Evolutionary conservation across 2,888 invertebrate genomes (phyloP).

Genomic region (Muschampia plurimacula): DNA sequence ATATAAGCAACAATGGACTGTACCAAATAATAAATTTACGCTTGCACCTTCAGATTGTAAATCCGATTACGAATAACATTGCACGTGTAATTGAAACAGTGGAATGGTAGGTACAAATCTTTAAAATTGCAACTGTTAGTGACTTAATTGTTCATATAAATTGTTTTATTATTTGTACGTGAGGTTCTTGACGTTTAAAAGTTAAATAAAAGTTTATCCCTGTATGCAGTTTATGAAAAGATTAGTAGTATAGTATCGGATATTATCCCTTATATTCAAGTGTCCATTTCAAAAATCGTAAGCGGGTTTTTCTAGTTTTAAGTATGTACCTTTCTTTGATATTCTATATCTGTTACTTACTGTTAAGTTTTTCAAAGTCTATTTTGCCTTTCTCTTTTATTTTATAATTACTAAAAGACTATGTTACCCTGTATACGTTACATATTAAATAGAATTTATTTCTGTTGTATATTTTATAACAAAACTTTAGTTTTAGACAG

Average conservation of each 20-base stretch:
- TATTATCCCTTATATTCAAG: slow-evolving; percentile 28
- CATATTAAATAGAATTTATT: slow-evolving; percentile 22
- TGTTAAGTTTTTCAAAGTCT: slow-evolving; percentile 47
- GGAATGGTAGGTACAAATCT: slow-evolving; percentile 46
- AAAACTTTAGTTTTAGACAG: slow-evolving; percentile 23
- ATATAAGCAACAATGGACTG: slow-evolving; percentile 32
- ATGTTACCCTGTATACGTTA: slow-evolving; percentile 25
- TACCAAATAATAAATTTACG: slow-evolving; percentile 37
- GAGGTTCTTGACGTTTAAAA: slow-evolving; percentile 22
- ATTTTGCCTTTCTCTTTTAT: slow-evolving; percentile 34
- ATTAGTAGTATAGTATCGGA: slow-evolving; percentile 34
- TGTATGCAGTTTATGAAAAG: slow-evolving; percentile 22
- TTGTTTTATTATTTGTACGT: slow-evolving; percentile 28
- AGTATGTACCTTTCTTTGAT: slow-evolving; percentile 53
- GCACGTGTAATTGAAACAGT: slow-evolving; percentile 43
- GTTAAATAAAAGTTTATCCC: slow-evolving; percentile 18
- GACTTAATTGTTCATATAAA: slow-evolving; percentile 28
- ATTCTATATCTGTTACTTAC: slow-evolving; percentile 69
- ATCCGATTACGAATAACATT: slow-evolving; percentile 42
- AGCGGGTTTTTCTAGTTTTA: slow-evolving; percentile 64
- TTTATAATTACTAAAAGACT: slow-evolving; percentile 28
- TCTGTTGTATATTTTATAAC: slow-evolving; percentile 27
- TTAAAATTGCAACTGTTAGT: slow-evolving; percentile 32
- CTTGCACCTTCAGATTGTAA: slow-evolving; percentile 51
- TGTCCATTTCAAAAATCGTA: slow-evolving; percentile 68